Evolutionary conservation across 2,888 invertebrate genomes (phyloP).

Genomic region (Ceriagrion tenellum): DNA sequence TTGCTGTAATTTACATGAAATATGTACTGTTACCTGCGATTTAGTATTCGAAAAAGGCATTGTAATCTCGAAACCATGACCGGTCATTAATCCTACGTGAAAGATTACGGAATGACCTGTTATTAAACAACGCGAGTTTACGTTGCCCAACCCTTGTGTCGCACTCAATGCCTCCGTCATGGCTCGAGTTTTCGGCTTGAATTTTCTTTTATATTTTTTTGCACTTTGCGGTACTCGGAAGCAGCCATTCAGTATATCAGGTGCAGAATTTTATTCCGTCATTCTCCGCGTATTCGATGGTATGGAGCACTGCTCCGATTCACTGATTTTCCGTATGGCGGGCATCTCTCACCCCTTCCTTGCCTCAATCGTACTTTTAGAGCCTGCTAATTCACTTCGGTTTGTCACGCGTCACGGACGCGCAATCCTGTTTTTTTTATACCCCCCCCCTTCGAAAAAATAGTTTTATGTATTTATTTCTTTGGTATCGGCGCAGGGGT

Average conservation of each 20-base stretch:
- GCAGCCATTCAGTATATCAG: neutral
- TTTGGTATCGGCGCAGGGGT: no score
- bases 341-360: neutral
- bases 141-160: no score
- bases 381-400: constrained; percentile 18
- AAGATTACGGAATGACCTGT: no score
- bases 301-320: neutral
- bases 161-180: neutral
- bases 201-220: neutral
- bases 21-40: no score
- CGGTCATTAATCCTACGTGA: neutral
- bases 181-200: neutral
- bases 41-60: no score
- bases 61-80: neutral
- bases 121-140: no score
- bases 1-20: no score
- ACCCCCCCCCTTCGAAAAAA: no score
- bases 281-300: neutral
- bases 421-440: neutral
- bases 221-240: neutral
- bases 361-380: neutral
- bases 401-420: neutral
- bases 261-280: neutral
- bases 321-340: neutral
- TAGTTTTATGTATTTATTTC: neutral